phyloP scores from a whole-genome alignment of 2,888 invertebrate genomes.

The Trichogramma dendrolimi region DNA sequence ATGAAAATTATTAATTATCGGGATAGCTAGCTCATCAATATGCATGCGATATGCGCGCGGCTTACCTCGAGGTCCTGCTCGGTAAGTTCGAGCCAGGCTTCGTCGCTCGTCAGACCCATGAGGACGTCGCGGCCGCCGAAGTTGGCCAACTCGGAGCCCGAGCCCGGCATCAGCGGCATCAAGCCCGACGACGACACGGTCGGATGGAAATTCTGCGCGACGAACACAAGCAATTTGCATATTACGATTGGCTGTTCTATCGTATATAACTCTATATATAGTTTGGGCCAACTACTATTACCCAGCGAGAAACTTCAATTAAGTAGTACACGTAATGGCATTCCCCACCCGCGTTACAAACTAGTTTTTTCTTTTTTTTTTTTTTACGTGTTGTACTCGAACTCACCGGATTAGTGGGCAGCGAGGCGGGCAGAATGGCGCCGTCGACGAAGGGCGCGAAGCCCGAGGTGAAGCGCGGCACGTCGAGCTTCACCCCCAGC shows the following conservation, averaged over 20 bases:
- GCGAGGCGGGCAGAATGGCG: conserved; percentile 63
- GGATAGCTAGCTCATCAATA: not conserved
- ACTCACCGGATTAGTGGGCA: conserved; percentile 38
- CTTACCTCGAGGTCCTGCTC: conserved; percentile 50
- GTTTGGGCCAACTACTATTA: too few species aligned
- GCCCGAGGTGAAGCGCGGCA: conserved; percentile 79
- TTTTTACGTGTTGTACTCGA: not conserved
- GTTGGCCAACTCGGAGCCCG: conserved; percentile 76
- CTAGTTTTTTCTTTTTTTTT: not conserved
- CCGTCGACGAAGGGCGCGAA: conserved; percentile 96
- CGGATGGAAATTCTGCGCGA: conserved; percentile 56
- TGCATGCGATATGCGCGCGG: not conserved
- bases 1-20: not conserved
- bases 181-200: conserved; percentile 57
- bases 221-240: conserved; percentile 1
- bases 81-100: conserved; percentile 55
- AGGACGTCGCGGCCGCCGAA: conserved; percentile 78
- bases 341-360: not conserved
- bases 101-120: conserved; percentile 75
- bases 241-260: conserved; percentile 6
- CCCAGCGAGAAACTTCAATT: too few species aligned
- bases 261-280: too few species aligned
- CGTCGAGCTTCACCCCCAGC: conserved; percentile 70
- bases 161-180: conserved; percentile 65
- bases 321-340: not conserved